phyloP scores from a whole-genome alignment of 2,888 invertebrate genomes.

The Scrobipalpa atriplicella region DNA sequence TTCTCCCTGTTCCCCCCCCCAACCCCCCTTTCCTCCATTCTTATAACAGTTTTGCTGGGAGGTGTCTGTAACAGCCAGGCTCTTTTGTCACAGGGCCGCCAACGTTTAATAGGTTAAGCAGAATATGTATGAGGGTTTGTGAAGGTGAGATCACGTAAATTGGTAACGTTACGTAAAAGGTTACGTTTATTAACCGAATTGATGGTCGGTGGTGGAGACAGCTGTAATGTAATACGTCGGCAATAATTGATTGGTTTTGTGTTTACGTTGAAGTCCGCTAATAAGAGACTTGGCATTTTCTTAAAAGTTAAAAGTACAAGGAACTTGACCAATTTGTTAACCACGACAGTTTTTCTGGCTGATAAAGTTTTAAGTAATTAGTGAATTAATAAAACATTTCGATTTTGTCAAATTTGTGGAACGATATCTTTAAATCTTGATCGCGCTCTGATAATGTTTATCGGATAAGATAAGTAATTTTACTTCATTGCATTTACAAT shows the following conservation, averaged over 20 bases:
- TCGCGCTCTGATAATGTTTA: neutral
- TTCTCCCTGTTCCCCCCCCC: constrained; percentile 36
- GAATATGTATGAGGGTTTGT: constrained; percentile 33
- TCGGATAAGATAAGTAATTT: too few relatives aligned
- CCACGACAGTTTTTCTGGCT: neutral
- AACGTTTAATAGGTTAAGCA: constrained; percentile 19
- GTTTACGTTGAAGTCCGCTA: neutral
- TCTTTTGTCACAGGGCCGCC: constrained; percentile 31
- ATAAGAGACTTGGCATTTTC: neutral
- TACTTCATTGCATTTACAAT: too few relatives aligned
- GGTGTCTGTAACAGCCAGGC: constrained; percentile 32
- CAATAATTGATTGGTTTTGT: neutral
- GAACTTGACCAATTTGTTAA: neutral
- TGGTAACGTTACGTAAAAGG: constrained; percentile 22
- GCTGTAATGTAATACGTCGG: neutral
- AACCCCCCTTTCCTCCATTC: constrained; percentile 39
- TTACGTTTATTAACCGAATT: constrained; percentile 13
- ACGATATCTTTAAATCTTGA: neutral
- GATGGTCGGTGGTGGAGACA: neutral
- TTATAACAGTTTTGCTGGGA: constrained; percentile 58
- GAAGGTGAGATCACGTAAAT: constrained; percentile 17
- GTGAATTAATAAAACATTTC: constrained; percentile 5
- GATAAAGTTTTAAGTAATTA: constrained; percentile 3
- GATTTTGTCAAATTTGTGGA: neutral
- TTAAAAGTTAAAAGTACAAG: neutral